phyloP scores from a whole-genome alignment of 2,888 invertebrate species.

The Herminia tarsipennalis region DNA sequence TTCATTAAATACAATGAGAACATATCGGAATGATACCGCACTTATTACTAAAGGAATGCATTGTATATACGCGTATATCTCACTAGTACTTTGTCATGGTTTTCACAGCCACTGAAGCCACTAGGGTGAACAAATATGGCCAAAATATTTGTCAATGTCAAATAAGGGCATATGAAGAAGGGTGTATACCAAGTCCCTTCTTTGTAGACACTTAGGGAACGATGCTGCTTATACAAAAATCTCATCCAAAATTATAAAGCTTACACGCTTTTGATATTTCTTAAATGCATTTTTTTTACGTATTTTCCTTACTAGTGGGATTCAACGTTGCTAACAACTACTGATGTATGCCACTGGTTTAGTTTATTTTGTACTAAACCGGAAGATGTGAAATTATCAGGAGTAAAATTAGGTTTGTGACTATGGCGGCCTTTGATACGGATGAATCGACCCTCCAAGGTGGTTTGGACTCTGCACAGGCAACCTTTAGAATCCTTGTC shows the following conservation, averaged over 20 bases:
- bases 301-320: conserved; percentile 1
- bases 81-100: conserved; percentile 37
- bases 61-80: conserved; percentile 27
- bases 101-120: conserved; percentile 45
- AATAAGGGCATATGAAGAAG: conserved; percentile 10
- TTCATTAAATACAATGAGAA: too few species aligned
- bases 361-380: conserved; percentile 46
- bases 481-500: conserved; percentile 77
- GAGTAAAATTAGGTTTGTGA: conserved; percentile 75
- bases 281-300: not conserved
- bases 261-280: conserved; percentile 5
- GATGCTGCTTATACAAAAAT: conserved; percentile 10
- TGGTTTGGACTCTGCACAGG: conserved; percentile 79
- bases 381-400: conserved; percentile 68
- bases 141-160: conserved; percentile 19
- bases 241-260: too few species aligned
- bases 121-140: conserved; percentile 26
- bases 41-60: conserved; percentile 38
- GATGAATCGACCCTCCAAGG: conserved; percentile 74
- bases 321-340: conserved; percentile 23
- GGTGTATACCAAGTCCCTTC: conserved; percentile 7
- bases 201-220: too few species aligned
- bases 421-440: conserved; percentile 73
- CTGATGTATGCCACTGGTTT: conserved; percentile 43
- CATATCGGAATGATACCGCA: not conserved